Conservation (phyloP, 2,113 vertebrate species). For the Silurus meridionalis region DNA sequence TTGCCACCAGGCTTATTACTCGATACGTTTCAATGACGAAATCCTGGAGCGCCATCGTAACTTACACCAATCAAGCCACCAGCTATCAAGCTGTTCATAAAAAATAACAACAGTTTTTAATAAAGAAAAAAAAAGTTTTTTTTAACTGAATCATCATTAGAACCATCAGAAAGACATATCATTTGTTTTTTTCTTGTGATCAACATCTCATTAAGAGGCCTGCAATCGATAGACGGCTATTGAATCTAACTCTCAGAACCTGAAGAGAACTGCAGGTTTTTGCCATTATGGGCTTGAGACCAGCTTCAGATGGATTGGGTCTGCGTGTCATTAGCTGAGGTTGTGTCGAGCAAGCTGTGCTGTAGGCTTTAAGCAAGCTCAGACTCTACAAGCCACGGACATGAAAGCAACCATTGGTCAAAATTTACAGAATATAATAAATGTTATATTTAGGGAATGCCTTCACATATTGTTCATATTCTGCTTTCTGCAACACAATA, state of each 20-base stretch:
- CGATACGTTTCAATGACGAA: conserved; percentile 11
- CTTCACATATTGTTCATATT: background rate
- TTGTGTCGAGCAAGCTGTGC: background rate
- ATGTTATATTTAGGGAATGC: background rate
- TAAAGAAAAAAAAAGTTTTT: background rate
- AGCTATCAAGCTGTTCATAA: background rate
- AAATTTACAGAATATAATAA: background rate
- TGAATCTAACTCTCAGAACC: conserved; percentile 61
- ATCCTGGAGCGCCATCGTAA: conserved; percentile 18
- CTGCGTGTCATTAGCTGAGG: background rate
- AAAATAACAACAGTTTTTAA: background rate
- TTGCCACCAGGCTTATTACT: conserved; percentile 13
- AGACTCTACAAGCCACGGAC: background rate
- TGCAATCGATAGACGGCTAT: conserved; percentile 67
- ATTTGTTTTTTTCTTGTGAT: conserved; percentile 59
- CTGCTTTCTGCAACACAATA: background rate
- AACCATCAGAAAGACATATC: conserved; percentile 9
- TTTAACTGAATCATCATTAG: conserved; percentile 26
- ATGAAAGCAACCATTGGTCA: background rate
- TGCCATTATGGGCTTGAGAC: conserved; percentile 55
- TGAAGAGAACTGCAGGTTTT: conserved; percentile 52
- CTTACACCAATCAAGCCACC: background rate
- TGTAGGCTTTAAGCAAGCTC: background rate
- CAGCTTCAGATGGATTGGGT: conserved; percentile 37
- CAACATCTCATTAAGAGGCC: conserved; percentile 60